These are phyloP conservation scores for Columba livia DNA, from an alignment of 2,113 vertebrate genomes.

Conservation along the genomic window DNA sequence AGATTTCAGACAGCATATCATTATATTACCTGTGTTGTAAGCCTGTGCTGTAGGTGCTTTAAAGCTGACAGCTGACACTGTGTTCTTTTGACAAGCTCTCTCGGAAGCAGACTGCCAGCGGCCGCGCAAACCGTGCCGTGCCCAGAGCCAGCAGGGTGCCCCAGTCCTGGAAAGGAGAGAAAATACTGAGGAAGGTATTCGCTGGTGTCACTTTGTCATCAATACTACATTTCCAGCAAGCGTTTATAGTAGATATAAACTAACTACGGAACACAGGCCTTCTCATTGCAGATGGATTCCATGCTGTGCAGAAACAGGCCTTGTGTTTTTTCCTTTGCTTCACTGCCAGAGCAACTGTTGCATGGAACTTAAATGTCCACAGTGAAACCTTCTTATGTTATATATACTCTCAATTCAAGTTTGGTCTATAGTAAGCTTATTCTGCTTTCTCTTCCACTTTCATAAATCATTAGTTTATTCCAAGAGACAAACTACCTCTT, in stretches of 20 bases:
- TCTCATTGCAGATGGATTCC: background rate
- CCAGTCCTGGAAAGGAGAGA: conserved; percentile 26
- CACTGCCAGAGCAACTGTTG: background rate
- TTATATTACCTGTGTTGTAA: conserved; percentile 80
- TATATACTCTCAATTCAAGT: background rate
- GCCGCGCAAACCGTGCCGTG: background rate
- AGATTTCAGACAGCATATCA: background rate
- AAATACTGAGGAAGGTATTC: background rate
- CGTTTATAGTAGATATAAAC: background rate
- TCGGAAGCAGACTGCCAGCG: background rate
- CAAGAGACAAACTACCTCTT: background rate
- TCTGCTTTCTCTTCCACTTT: background rate
- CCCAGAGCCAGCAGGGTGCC: background rate
- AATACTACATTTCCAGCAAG: background rate
- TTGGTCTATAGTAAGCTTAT: background rate
- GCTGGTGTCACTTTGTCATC: background rate
- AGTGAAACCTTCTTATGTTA: background rate
- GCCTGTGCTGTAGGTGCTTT: conserved; percentile 76
- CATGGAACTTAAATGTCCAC: background rate
- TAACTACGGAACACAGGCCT: background rate
- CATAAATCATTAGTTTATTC: background rate
- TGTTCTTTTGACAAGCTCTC: background rate
- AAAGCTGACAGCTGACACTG: conserved; percentile 67
- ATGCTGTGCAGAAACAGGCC: background rate
- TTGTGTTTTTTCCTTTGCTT: background rate